Base-by-base conservation (phyloP, 2,113 vertebrate genomes). In the Clinocottus analis region DNA sequence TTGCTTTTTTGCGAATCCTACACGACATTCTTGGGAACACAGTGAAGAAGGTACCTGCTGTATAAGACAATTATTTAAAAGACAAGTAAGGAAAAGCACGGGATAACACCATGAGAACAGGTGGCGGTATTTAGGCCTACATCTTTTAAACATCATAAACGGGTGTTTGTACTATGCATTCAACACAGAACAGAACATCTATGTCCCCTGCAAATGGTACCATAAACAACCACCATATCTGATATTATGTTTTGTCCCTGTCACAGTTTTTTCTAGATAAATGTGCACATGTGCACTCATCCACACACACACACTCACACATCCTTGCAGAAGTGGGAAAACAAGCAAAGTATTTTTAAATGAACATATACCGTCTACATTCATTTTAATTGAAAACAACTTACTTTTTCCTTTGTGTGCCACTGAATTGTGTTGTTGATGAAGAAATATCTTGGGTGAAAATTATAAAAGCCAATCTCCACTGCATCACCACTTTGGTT, bases 351-450 rank as follows among this genome's bases (percentile, higher is more conserved):
- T 13, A 7, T 19, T 33, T 67, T 35, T 5, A 2, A 43, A 23
- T 31, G 19, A 65, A 14, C 11, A 31, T 45, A 11, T 12, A 23
- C 3, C 6, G 0, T 17, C 23, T 64, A 14, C 8, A 43, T 1
- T 35, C 21, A 3, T 23, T 0, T 11, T 14, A 14, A 2, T 0
- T 4, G 21, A 64, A 37, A 10, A 31, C 1, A 3, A 76, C 86
- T 87, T 75, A 93, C 94, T 23, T 77, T 17, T 77, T 25, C 37
- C 3, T 86, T 64, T 33, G 79, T 87, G 17, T 90, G 78, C 97
- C 97, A 98, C 43, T 53, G 81, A 53, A 96, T 85, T 79, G 89
- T 90, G 41, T 9, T 10, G 33, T 96, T 79, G 9, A 98, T 87
- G 66, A 67, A 88, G 69, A 95, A 93, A 10, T 17, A 1, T 4